A percentile compares a stretch with the other conserved stretches of the same genome.
Evolutionary conservation across 30 jellyfish, hydroid and myxozoan genomes (phyloP).

Genomic region (Clytia hemisphaerica): DNA sequence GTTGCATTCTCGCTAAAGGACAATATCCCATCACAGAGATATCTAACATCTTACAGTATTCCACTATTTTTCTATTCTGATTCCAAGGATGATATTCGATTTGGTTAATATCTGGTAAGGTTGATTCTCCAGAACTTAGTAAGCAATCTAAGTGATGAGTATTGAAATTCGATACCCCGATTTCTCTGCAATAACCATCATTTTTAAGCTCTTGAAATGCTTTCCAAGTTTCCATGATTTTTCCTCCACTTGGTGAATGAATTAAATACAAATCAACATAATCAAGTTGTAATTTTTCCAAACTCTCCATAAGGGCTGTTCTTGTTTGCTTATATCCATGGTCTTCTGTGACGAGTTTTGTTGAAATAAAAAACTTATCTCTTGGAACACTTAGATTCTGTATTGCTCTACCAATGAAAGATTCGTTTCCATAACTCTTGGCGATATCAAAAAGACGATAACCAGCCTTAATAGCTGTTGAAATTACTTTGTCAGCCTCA

Average conservation of each 20-base stretch:
- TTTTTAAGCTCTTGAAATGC: slow-evolving; percentile 64
- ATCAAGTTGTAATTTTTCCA: slow-evolving; percentile 46
- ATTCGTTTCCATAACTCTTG: slow-evolving; percentile 57
- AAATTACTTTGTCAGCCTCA: slow-evolving; percentile 28
- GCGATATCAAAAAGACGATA: slow-evolving; percentile 91
- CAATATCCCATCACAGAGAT: slow-evolving; percentile 82
- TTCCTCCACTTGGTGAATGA: slow-evolving; percentile 72
- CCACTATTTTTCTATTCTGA: slow-evolving; percentile 50
- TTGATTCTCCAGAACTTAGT: slow-evolving; percentile 27
- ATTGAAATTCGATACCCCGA: slow-evolving; percentile 91
- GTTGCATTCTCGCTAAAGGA: slow-evolving; percentile 79
- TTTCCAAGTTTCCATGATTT: slow-evolving; percentile 71
- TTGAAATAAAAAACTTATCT: slow-evolving; percentile 70
- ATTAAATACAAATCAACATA: slow-evolving; percentile 76
- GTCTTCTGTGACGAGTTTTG: slow-evolving; percentile 52
- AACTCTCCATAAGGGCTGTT: slow-evolving; percentile 48
- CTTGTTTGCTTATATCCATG: slow-evolving; percentile 64
- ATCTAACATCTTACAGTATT: slow-evolving; percentile 41
- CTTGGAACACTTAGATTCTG: slow-evolving; percentile 45
- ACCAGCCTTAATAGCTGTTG: slow-evolving; percentile 60
- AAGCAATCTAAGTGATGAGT: slow-evolving; percentile 70
- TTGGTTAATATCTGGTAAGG: slow-evolving; percentile 79
- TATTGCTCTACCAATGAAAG: slow-evolving; percentile 70
- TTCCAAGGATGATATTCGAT: slow-evolving; percentile 94
- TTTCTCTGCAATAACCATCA: slow-evolving; percentile 68